Percentiles rank a stretch among this genome's conserved stretches.
phyloP scores from a whole-genome alignment of 1,140 invertebrate genomes.

The Wasmannia auropunctata region DNA sequence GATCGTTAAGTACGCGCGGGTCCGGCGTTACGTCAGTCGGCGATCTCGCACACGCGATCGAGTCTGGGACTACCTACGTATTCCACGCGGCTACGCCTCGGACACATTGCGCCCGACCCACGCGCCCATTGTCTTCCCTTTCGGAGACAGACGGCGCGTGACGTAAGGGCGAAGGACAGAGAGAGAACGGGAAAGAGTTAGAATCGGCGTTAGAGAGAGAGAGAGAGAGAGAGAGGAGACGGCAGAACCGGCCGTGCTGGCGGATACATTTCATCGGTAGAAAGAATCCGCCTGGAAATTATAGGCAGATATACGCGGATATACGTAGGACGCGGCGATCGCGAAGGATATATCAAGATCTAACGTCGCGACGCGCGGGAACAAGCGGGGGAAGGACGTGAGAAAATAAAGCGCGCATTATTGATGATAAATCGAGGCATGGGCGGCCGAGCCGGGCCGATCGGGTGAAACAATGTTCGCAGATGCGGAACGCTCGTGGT shows the following conservation, averaged over 20 bases:
- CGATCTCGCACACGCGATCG: constrained; percentile 60
- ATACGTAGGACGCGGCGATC: constrained; percentile 70
- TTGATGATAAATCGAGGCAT: constrained; percentile 42
- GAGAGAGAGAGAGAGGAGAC: constrained; percentile 39
- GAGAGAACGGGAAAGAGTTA: constrained; percentile 32
- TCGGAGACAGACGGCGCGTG: constrained; percentile 68
- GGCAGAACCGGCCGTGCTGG: constrained; percentile 49
- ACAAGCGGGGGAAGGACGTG: constrained; percentile 36
- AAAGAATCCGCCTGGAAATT: constrained; percentile 65
- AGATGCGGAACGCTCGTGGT: constrained; percentile 29
- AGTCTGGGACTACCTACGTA: constrained; percentile 70
- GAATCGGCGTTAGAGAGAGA: constrained; percentile 37
- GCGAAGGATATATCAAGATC: constrained; percentile 50
- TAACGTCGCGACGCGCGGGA: constrained; percentile 41
- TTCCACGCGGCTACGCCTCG: constrained; percentile 70
- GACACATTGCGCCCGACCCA: constrained; percentile 74
- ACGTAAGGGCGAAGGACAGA: constrained; percentile 62
- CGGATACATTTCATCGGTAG: constrained; percentile 68
- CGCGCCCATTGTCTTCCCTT: constrained; percentile 78
- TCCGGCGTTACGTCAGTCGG: constrained; percentile 70
- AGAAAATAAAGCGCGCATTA: constrained; percentile 46
- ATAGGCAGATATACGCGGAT: constrained; percentile 72
- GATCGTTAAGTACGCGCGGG: constrained; percentile 74
- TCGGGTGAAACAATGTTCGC: constrained; percentile 38
- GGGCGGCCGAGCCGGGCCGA: background rate